Percentiles rank a stretch among this genome's conserved stretches.
These are phyloP conservation scores for Neodon shergylaensis DNA, from an alignment of 2,113 vertebrate species.

Conservation along the genomic window DNA sequence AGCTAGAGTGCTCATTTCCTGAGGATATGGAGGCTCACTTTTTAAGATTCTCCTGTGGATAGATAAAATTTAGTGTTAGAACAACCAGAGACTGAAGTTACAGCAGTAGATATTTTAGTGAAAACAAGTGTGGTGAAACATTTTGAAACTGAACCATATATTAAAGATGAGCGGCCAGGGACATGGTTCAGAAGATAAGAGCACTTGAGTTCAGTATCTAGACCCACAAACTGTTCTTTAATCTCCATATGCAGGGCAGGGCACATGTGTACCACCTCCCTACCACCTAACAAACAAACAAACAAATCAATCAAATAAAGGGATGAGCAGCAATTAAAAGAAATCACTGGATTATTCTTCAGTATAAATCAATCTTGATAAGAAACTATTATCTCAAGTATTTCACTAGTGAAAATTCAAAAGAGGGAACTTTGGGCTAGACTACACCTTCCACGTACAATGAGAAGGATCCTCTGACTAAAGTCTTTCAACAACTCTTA, in stretches of 20 bases:
- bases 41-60: conserved; percentile 95
- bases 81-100: background rate
- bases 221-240: background rate
- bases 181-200: background rate
- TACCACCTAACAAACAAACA: background rate
- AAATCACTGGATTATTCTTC: background rate
- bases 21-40: conserved; percentile 97
- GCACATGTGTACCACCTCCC: background rate
- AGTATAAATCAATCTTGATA: background rate
- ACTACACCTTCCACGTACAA: background rate
- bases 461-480: background rate
- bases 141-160: conserved; percentile 8
- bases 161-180: background rate
- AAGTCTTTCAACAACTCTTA: conserved; percentile 2
- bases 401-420: background rate
- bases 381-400: background rate
- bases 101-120: background rate
- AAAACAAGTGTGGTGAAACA: background rate
- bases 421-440: background rate
- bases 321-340: conserved; percentile 18
- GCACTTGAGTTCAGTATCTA: background rate
- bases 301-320: background rate
- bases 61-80: conserved; percentile 65
- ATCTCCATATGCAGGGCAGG: background rate
- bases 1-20: conserved; percentile 93